phyloP scores from a whole-genome alignment of 2,113 vertebrate species.

The Muntiacus reevesi region DNA sequence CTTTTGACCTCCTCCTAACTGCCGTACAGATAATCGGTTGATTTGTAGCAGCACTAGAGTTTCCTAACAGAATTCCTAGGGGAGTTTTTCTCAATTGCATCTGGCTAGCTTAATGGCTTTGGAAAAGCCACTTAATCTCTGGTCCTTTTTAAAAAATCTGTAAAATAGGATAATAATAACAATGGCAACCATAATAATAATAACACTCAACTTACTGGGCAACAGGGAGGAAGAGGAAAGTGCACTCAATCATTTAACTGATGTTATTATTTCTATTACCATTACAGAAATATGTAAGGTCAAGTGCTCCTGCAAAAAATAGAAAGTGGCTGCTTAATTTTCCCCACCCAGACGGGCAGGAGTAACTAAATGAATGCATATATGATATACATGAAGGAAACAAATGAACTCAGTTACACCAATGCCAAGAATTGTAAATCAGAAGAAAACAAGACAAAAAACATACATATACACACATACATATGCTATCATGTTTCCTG shows the following conservation, averaged over 20 bases:
- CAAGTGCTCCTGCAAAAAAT: neutral
- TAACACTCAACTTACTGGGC: neutral
- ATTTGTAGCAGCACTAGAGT: neutral
- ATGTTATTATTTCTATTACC: neutral
- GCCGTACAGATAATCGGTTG: neutral
- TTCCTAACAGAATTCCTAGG: neutral
- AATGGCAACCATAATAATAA: neutral
- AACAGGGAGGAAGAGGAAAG: neutral
- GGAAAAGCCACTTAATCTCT: neutral
- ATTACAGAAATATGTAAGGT: neutral
- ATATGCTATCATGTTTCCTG: neutral
- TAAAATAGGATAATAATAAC: neutral
- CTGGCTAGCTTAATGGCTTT: neutral
- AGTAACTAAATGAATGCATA: neutral
- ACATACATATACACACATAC: neutral
- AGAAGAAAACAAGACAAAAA: neutral
- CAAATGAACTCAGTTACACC: neutral
- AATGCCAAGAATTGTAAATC: neutral
- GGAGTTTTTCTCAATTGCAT: neutral
- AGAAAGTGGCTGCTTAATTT: neutral
- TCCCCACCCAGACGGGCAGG: neutral
- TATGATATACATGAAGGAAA: neutral
- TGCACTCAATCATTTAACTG: neutral
- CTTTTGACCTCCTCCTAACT: too few relatives aligned
- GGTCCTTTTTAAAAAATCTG: neutral